Conservation (phyloP, 2,888 invertebrate species). For the Halictus ligatus region DNA sequence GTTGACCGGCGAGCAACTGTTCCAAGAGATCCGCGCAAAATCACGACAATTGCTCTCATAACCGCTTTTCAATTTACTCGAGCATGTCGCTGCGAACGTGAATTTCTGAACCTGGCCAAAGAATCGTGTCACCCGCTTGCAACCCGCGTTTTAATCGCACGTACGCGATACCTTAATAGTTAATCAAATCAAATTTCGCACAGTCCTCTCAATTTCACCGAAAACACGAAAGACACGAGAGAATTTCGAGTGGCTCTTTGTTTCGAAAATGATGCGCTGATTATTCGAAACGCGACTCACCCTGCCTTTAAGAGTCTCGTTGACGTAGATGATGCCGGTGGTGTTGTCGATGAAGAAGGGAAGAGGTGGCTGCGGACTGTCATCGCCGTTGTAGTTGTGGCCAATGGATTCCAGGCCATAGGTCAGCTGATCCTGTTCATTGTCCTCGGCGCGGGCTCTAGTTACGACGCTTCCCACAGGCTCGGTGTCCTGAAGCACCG, state of each 20-base stretch:
- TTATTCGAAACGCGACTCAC: slow-evolving; percentile 85
- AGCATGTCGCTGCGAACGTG: not conserved
- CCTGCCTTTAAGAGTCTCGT: slow-evolving; percentile 91
- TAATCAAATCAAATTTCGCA: too few relatives aligned
- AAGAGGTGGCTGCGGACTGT: slow-evolving; percentile 84
- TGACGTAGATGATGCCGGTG: slow-evolving; percentile 92
- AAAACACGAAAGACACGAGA: too few relatives aligned
- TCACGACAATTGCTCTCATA: not conserved
- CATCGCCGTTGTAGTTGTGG: slow-evolving; percentile 77
- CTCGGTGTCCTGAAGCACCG: slow-evolving; percentile 90
- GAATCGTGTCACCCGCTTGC: not conserved
- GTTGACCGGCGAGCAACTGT: not conserved
- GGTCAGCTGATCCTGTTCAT: slow-evolving; percentile 87
- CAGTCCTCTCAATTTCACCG: too few relatives aligned
- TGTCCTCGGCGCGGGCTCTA: slow-evolving; percentile 88
- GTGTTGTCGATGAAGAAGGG: slow-evolving; percentile 92
- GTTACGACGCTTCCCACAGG: slow-evolving; percentile 90
- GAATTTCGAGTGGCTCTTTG: too few relatives aligned
- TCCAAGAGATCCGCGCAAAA: not conserved
- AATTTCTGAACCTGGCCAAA: not conserved
- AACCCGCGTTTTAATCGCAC: not conserved
- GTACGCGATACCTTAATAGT: too few relatives aligned
- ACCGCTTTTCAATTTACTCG: slow-evolving; percentile 2
- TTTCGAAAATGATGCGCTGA: too few relatives aligned
- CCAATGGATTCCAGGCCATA: slow-evolving; percentile 89